Base-by-base conservation (phyloP, 2,113 vertebrate genomes). In the Alces alces region DNA sequence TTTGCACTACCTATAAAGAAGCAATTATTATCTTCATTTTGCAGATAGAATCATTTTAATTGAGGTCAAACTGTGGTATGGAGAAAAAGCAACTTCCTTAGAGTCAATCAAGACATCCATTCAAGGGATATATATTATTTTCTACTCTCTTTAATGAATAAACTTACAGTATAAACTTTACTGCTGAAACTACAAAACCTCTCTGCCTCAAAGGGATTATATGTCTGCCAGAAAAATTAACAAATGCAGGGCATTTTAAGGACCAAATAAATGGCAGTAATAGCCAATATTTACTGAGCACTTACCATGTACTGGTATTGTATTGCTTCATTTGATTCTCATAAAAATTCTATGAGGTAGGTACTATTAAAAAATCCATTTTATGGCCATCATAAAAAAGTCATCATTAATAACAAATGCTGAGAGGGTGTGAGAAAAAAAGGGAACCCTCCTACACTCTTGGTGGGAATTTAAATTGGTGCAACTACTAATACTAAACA, bases 1-100 rank as follows among this genome's bases (percentile, higher is more conserved):
- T 92, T 82, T 95, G 78, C 5, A 89, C 15, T 30, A 23, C 39
- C 47, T 93, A 39, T 88, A 89, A 80, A 93, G 58, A 95, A 94
- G 23, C 93, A 89, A 92, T 96, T 89, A 93, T 85, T 95, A 90
- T 92, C 92, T 85, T 96, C n/a, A 96, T 64, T 95, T 96, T 93
- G 25, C n/a, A 87, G 25, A 96, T 57, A 30, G 17, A 14, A 91
- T 87, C 64, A 97, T 88, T 96, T 97, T 90, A 96, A 39, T 90
- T 92, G 30, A 47, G 36, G 47, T 96, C 57, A 95, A 97, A 94
- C 70, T 88, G 27, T 23, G 70, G 57, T 91, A 94, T 54, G 7
- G 55, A 82, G 76, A 91, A 91, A 95, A 30, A 96, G 10, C 19
- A 93, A 88, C 85, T 95, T 94, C 28, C 25, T 91, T 95, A 92